Evolutionary conservation across 2,888 invertebrate genomes (phyloP).

Genomic region (Sminthurides aquaticus): DNA sequence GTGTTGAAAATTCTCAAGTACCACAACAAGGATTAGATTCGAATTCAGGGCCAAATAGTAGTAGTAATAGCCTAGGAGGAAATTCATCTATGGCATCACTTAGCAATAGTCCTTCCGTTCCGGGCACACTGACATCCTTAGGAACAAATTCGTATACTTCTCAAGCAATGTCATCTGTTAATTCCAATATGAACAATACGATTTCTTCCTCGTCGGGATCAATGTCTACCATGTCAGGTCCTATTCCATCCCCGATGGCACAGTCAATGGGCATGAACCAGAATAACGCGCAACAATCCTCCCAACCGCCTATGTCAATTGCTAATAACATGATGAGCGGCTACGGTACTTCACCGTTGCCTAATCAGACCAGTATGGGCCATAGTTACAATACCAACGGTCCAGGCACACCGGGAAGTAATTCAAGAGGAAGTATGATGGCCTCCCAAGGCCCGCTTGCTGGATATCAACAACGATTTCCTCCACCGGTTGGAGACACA

Average conservation of each 20-base stretch:
- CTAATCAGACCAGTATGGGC: constrained; percentile 20
- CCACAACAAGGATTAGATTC: constrained; percentile 19
- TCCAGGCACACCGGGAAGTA: constrained; percentile 12
- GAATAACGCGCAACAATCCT: constrained; percentile 7
- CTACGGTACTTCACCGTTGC: constrained; percentile 14
- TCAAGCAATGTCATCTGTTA: constrained; percentile 15
- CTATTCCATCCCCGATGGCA: constrained; percentile 14
- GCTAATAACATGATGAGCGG: constrained; percentile 11
- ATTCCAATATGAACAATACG: constrained; percentile 27
- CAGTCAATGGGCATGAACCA: constrained; percentile 18
- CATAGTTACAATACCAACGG: constrained; percentile 21
- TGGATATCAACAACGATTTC: constrained; percentile 42
- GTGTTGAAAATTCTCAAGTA: constrained; percentile 20
- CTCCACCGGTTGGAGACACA: constrained; percentile 14
- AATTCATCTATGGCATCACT: constrained; percentile 20
- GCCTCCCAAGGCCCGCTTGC: constrained; percentile 45
- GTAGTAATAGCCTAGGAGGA: constrained; percentile 8
- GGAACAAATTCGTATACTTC: constrained; percentile 16
- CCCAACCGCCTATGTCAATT: constrained; percentile 6
- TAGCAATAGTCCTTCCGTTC: constrained; percentile 24
- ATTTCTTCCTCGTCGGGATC: constrained; percentile 41
- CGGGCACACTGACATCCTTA: constrained; percentile 18
- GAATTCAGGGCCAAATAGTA: not conserved
- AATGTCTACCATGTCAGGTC: constrained; percentile 5
- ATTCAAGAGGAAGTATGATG: constrained; percentile 28